Evolutionary conservation across 2,888 invertebrate species (phyloP).

Genomic region (Patella depressa): DNA sequence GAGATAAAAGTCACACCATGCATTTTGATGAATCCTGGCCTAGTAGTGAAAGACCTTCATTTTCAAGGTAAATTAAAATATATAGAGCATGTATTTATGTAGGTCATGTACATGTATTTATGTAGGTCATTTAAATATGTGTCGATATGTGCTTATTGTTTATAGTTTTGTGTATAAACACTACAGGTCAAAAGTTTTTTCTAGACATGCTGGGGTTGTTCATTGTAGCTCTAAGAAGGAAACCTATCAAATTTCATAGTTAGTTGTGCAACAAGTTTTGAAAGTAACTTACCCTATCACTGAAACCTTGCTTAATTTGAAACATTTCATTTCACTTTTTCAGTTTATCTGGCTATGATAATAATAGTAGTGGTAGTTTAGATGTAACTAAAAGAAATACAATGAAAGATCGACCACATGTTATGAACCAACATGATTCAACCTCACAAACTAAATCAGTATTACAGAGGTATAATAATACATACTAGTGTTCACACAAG

Average conservation of each 20-base stretch:
- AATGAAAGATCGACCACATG: no score
- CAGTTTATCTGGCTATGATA: constrained; percentile 32
- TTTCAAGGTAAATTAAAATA: constrained; percentile 44
- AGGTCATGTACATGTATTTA: not conserved
- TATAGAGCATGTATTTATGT: not conserved
- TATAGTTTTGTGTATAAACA: no score
- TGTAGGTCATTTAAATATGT: not conserved
- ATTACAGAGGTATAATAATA: constrained; percentile 40
- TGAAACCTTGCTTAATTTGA: constrained; percentile 11
- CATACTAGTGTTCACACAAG: constrained; percentile 17
- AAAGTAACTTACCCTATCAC: no score
- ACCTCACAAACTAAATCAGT: constrained; percentile 29
- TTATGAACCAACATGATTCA: not conserved
- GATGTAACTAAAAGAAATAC: constrained; percentile 1
- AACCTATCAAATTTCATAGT: no score
- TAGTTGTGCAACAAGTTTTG: no score
- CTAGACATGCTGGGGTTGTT: no score
- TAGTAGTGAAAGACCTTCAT: constrained; percentile 57
- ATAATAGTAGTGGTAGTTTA: constrained; percentile 25
- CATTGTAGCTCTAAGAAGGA: no score
- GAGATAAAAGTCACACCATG: constrained; percentile 31
- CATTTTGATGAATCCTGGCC: constrained; percentile 66
- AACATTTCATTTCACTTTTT: not conserved
- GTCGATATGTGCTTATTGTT: no score
- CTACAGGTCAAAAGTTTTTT: no score